Base-by-base conservation (phyloP, 2,797 vertebrate genomes). In the Sebastes taczanowskii region DNA sequence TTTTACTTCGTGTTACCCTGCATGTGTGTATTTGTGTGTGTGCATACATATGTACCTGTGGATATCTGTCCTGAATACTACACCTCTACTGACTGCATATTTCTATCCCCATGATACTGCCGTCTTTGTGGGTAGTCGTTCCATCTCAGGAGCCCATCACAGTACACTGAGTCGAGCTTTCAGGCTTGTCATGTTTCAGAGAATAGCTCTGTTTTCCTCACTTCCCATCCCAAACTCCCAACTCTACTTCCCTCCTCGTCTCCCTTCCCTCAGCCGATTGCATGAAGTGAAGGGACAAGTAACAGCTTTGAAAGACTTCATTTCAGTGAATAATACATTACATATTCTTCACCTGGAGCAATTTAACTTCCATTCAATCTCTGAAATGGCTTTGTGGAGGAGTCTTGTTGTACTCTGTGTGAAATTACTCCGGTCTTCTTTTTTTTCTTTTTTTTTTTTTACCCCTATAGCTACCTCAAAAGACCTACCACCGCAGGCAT, bases 281-380 rank as follows among this genome's bases (percentile, higher is more conserved):
- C 66, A 61, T 56, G 63, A 78, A 78, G 58, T n/a, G 71, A 83
- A 84, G 59, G 68, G 74, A 85, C 74, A 63, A 72, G 80, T 61
- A 78, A 38, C 64, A 78, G 69, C 73, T 82, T 77, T 65, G 64
- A 82, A 71, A 82, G 77, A 74, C 81, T 87, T 86, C 63, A 84
- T 92, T 87, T 86, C 29, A 14, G 79, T 91, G 88, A 91, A 91
- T 89, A 88, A 91, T 86, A 80, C 83, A 89, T 90, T 62, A 84
- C 60, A 77, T 78, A 55, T 86, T 52, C 74, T 71, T 82, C 80
- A 91, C 91, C 88, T 90, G 86, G 53, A 91, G 91, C 76, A 74
- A 88, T 91, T 72, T 74, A 71, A 73, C 75, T 79, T 75, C 69
- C 59, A 29, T 85, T 86, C 74, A 72, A 77, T 90, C 63, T 82